phyloP scores from a whole-genome alignment of 2,888 invertebrate genomes.

The Phortica magna region DNA sequence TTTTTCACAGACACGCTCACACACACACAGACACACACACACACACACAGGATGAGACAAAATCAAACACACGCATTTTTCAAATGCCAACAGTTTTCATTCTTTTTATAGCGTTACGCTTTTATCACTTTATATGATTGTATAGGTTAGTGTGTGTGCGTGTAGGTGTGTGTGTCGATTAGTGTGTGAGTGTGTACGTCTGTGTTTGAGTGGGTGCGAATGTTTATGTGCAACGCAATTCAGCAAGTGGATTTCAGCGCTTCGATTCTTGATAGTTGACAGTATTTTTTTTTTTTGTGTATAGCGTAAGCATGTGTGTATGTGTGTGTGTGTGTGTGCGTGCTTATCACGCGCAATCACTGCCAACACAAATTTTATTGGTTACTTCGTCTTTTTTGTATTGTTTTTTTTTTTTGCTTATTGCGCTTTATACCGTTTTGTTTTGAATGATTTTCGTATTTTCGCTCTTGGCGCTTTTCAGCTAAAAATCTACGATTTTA shows the following conservation, averaged over 20 bases:
- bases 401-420: too few species aligned
- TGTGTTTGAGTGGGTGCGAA: not conserved
- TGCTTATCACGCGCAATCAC: conserved; percentile 13
- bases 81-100: not conserved
- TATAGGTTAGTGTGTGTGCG: not conserved
- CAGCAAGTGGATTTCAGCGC: not conserved
- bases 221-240: not conserved
- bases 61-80: not conserved
- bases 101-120: not conserved
- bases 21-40: conserved; percentile 48
- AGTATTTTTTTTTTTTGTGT: not conserved
- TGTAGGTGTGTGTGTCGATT: not conserved
- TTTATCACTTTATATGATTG: not conserved
- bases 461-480: not conserved
- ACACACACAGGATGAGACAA: conserved; percentile 52
- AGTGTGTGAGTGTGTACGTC: not conserved
- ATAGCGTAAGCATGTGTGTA: not conserved
- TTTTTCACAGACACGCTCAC: conserved; percentile 58
- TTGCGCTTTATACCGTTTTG: not conserved
- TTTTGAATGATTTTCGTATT: not conserved
- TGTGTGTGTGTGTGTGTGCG: not conserved
- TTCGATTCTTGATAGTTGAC: not conserved
- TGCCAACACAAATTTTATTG: conserved; percentile 11
- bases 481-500: not conserved
- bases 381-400: conserved; percentile 11